These are phyloP conservation scores for Maconellicoccus hirsutus DNA, from an alignment of 1,140 invertebrate species.

Conservation along the genomic window DNA sequence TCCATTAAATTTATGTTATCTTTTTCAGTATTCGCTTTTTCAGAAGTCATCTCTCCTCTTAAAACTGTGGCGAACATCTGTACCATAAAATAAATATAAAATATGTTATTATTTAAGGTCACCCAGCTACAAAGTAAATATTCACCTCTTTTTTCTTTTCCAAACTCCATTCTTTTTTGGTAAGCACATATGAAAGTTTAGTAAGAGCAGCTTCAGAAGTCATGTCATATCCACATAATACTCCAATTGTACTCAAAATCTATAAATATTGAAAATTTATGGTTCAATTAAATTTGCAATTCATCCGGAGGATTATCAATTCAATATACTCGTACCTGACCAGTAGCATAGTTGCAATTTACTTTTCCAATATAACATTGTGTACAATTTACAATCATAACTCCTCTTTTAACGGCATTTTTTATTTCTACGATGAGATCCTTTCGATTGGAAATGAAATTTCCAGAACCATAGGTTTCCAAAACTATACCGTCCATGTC, in stretches of 20 bases:
- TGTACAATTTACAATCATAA: constrained; percentile 86
- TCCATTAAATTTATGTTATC: constrained; percentile 50
- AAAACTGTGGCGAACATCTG: constrained; percentile 51
- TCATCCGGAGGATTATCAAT: no score
- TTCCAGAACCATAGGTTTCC: constrained; percentile 87
- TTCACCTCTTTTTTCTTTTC: constrained; percentile 55
- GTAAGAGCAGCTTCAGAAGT: constrained; percentile 86
- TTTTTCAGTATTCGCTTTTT: constrained; percentile 27
- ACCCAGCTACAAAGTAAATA: neutral
- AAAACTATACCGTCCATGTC: constrained; percentile 81
- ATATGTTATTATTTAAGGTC: neutral
- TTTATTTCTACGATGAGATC: constrained; percentile 67
- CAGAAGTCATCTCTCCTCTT: constrained; percentile 50
- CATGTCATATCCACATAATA: constrained; percentile 86
- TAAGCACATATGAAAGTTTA: constrained; percentile 83
- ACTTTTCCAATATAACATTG: constrained; percentile 76
- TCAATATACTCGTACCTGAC: constrained; percentile 49
- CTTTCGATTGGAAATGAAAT: constrained; percentile 70
- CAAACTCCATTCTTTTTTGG: constrained; percentile 63
- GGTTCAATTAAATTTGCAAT: neutral
- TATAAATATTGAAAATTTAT: constrained; percentile 31
- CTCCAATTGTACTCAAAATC: constrained; percentile 49
- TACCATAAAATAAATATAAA: neutral
- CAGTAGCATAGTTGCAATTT: constrained; percentile 65
- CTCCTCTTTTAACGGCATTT: constrained; percentile 59